Evolutionary conservation across 1,140 invertebrate species (phyloP).

Genomic region (Amyelois transitella): DNA sequence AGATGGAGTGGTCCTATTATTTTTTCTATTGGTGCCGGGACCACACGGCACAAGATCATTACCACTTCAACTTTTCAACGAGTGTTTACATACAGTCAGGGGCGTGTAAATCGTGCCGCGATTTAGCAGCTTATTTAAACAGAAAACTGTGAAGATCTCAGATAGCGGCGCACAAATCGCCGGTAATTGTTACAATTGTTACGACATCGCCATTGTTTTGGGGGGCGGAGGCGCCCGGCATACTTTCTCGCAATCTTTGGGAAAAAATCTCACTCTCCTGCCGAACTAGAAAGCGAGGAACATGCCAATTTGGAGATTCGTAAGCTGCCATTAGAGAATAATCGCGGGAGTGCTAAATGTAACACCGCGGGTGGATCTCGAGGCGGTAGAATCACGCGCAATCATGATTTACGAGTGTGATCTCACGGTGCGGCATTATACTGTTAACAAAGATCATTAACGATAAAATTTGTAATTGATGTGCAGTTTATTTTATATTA

Average conservation of each 20-base stretch:
- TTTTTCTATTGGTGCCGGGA: too few relatives aligned
- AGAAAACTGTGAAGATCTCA: not conserved
- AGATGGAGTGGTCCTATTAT: too few relatives aligned
- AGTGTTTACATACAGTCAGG: not conserved
- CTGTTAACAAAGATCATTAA: too few relatives aligned
- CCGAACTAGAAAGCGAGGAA: not conserved
- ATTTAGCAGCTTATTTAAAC: conserved; percentile 4
- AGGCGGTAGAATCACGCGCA: not conserved
- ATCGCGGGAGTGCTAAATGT: not conserved
- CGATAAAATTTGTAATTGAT: too few relatives aligned
- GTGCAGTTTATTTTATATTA: too few relatives aligned
- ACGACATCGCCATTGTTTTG: conserved; percentile 2
- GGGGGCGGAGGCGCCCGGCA: not conserved
- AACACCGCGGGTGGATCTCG: not conserved
- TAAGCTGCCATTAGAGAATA: not conserved
- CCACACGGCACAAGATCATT: too few relatives aligned
- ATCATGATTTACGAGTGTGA: too few relatives aligned
- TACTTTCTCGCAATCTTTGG: conserved; percentile 1
- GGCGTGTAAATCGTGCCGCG: not conserved
- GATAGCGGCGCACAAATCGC: not conserved
- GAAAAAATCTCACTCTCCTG: not conserved
- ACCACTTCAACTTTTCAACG: too few relatives aligned
- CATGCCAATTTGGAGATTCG: not conserved
- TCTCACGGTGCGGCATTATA: too few relatives aligned
- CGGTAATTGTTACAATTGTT: conserved; percentile 5